These are phyloP conservation scores for Gallinago solitaria DNA, from an alignment of 2,797 vertebrate species.

Conservation along the genomic window DNA sequence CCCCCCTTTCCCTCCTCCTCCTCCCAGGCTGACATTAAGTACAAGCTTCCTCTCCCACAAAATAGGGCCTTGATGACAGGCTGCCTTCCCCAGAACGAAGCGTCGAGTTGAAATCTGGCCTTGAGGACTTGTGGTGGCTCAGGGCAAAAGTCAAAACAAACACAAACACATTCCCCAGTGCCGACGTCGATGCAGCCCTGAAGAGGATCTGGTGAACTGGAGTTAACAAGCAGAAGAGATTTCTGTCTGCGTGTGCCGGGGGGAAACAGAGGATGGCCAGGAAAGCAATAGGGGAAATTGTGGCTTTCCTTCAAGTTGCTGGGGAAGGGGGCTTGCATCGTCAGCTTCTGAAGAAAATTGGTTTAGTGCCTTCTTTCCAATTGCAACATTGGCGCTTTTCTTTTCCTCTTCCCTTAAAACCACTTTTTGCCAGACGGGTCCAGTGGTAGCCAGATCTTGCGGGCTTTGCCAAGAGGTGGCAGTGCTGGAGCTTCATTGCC, in stretches of 20 bases:
- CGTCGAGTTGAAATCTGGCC: neutral
- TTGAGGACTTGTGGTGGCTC: slow-evolving; percentile 27
- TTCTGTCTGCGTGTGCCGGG: neutral
- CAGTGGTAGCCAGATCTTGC: neutral
- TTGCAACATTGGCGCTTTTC: neutral
- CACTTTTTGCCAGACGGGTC: rapidly evolving
- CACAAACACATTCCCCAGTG: slow-evolving; percentile 25
- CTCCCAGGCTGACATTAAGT: neutral
- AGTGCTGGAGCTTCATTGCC: neutral
- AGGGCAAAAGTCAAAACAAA: slow-evolving; percentile 22
- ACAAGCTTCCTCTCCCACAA: neutral
- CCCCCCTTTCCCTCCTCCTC: neutral
- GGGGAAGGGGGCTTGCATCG: neutral
- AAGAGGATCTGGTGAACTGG: neutral
- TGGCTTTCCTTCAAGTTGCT: neutral
- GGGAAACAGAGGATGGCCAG: rapidly evolving
- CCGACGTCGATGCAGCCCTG: neutral
- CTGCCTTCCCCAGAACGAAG: neutral
- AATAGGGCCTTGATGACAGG: slow-evolving; percentile 21
- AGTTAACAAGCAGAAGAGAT: neutral
- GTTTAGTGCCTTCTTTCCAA: neutral
- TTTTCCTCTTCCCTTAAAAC: neutral
- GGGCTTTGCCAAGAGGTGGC: neutral
- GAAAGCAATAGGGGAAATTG: neutral
- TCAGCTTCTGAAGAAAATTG: neutral